Conservation (phyloP, 2,113 vertebrate species). For the Corythaeola cristata region DNA sequence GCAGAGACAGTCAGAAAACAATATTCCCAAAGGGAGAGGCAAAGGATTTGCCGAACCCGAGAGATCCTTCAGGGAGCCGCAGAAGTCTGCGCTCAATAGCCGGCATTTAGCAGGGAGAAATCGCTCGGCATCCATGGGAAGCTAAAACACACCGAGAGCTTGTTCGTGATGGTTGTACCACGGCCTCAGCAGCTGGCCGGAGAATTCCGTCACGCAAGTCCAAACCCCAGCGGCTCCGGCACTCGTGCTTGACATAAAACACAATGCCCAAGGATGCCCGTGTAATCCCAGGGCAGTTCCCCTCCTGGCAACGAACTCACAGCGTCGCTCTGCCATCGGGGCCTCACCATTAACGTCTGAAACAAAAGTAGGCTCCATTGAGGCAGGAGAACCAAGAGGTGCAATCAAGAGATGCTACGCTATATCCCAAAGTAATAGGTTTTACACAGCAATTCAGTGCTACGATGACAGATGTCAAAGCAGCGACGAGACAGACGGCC, state of each 20-base stretch:
- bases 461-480: slow-evolving; percentile 36
- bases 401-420: background rate
- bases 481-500: background rate
- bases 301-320: background rate
- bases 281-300: background rate
- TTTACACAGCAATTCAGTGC: slow-evolving; percentile 26
- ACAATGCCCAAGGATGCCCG: background rate
- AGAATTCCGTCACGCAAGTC: slow-evolving; percentile 48
- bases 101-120: slow-evolving; percentile 47
- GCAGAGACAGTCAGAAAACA: slow-evolving; percentile 17
- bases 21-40: background rate
- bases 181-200: background rate
- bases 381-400: background rate
- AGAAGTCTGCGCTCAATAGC: slow-evolving; percentile 17
- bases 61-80: slow-evolving; percentile 4
- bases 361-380: slow-evolving; percentile 38
- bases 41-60: background rate
- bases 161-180: background rate
- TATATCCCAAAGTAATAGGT: slow-evolving; percentile 3
- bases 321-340: background rate
- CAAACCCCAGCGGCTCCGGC: slow-evolving; percentile 47
- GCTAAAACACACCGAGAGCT: slow-evolving; percentile 16
- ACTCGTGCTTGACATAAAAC: background rate
- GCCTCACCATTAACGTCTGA: background rate
- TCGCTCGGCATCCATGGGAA: slow-evolving; percentile 27